Percentiles rank a stretch among this genome's conserved stretches.
Evolutionary conservation across 2,797 vertebrate species (phyloP).

Genomic region (Myotis pilosus): DNA sequence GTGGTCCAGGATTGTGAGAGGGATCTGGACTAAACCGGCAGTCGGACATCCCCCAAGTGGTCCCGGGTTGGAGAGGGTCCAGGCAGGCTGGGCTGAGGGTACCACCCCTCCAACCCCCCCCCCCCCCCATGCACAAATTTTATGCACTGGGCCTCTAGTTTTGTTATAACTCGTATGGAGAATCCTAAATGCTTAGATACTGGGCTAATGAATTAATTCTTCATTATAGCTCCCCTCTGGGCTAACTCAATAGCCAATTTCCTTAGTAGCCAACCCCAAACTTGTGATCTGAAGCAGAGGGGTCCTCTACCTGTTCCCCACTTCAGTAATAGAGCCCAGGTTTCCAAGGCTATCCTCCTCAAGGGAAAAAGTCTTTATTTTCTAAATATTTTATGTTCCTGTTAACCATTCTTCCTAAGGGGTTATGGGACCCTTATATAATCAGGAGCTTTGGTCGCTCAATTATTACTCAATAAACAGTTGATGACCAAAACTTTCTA

Average conservation of each 20-base stretch:
- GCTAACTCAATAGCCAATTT: neutral
- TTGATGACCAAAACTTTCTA: neutral
- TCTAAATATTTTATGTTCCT: constrained; percentile 6
- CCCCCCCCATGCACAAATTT: no score
- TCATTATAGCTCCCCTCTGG: neutral
- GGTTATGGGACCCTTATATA: neutral
- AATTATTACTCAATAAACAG: neutral
- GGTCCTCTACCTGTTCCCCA: neutral
- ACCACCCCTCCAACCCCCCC: no score
- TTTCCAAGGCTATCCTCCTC: neutral
- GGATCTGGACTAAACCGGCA: no score
- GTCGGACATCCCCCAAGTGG: no score
- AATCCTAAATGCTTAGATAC: neutral
- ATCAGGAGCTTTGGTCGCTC: neutral
- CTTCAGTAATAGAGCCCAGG: neutral
- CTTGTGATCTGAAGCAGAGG: neutral
- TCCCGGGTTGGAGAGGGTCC: no score
- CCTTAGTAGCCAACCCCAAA: neutral
- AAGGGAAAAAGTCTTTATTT: neutral
- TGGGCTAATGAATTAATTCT: neutral
- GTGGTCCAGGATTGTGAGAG: no score
- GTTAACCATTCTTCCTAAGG: neutral
- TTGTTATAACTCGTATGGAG: neutral
- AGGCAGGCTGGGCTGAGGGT: no score
- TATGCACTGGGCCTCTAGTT: neutral